Base-by-base conservation (phyloP, 1,140 invertebrate genomes). In the Drosophila prosaltans region DNA sequence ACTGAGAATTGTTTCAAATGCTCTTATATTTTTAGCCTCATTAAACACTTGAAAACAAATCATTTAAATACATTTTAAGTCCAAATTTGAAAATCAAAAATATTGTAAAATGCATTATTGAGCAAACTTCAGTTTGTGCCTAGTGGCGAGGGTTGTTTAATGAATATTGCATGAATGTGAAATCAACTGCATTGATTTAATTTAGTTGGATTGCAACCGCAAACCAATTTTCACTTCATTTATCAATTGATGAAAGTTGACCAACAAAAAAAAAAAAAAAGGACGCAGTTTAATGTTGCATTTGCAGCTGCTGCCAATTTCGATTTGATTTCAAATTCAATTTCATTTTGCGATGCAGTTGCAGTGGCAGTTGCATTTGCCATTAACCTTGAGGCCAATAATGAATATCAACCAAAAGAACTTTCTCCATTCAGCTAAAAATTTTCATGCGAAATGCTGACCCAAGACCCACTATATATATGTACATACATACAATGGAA, bases 351-450 rank as follows among this genome's bases (percentile, higher is more conserved):
- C 10, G 43, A 21, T 71, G 41, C 11, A 16, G 40, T 75, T 69
- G 28, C 21, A 11, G 1, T 4, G 36, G 28, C n/a, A 36, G 32
- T 36, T 36, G 32, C 32, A n/a, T 2, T 4, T 59, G 30, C 16
- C 57, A 40, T 62, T 68, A 41, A 8, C 72, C 64, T 68, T 68
- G 40, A 21, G 68, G 2, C 43, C 72, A 73, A 73, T 58, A 75
- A 74, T 75, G 45, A 51, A 51, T 51, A 21, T 24, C 21, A 51
- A 6, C 8, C 21, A 51, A 26, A 26, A 16, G 7, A 51, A 51
- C 45, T 7, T 21, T 21, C 43, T 8, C 2, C 7, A 48, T 16
- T 48, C 21, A 24, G 21, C 45, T 8, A 45, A 45, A 48, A 30
- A 30, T 2, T 51, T 69, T 69, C 66, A 60, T 61, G 51, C 43